Percentiles rank a stretch among this genome's conserved stretches.
Evolutionary conservation across 1,140 invertebrate genomes (phyloP).

Genomic region (Zaprionus taronus): DNA sequence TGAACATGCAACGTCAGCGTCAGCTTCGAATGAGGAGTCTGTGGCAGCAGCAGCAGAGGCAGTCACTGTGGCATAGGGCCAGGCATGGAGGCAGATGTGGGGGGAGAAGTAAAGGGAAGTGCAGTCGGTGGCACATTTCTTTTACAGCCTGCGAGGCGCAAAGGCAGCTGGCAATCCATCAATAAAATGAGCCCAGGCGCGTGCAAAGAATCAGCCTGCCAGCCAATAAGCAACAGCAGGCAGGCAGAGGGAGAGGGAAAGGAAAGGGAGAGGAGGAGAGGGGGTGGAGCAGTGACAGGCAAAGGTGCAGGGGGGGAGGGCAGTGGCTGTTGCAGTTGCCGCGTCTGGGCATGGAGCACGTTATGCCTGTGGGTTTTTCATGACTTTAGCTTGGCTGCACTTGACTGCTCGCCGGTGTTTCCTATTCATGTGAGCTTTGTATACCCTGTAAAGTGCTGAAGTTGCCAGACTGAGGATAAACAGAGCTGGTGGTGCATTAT

Average conservation of each 20-base stretch:
- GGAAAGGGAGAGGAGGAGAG: neutral
- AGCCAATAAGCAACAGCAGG: conserved; percentile 39
- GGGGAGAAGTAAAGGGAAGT: neutral
- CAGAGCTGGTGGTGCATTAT: neutral
- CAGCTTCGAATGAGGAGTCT: conserved; percentile 14
- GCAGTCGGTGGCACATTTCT: conserved; percentile 55
- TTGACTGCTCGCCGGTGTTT: conserved; percentile 52
- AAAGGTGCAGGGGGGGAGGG: neutral
- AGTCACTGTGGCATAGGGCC: conserved; percentile 32
- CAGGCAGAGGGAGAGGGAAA: neutral
- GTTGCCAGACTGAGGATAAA: neutral
- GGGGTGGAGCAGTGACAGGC: neutral
- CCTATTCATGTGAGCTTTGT: conserved; percentile 19
- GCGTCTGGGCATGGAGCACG: conserved; percentile 41
- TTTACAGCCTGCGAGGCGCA: conserved; percentile 37
- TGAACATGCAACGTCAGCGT: conserved; percentile 65
- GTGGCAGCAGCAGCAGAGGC: conserved; percentile 22
- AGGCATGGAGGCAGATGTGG: neutral
- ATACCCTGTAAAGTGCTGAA: conserved; percentile 16
- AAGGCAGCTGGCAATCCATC: conserved; percentile 62
- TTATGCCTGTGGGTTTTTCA: conserved; percentile 73
- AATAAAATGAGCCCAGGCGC: conserved; percentile 44
- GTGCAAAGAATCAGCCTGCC: conserved; percentile 54
- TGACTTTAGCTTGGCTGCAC: conserved; percentile 73
- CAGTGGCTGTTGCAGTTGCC: conserved; percentile 3